Base-by-base conservation (phyloP, 2,113 vertebrate genomes). In the Silurus glanis region DNA sequence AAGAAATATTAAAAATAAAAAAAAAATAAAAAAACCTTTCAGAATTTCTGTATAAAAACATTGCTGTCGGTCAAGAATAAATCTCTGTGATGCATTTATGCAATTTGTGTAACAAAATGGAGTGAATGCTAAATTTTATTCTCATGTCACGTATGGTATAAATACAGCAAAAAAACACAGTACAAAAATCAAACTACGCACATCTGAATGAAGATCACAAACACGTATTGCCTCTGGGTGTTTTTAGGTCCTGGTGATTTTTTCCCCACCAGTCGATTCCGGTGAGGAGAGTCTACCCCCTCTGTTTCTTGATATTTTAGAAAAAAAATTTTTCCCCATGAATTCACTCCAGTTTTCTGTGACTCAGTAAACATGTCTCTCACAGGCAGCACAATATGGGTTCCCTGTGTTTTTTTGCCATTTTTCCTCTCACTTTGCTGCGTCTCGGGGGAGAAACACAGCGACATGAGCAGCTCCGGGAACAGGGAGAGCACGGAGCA, bases 391-490 rank as follows among this genome's bases (percentile, higher is more conserved):
- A 75, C 51, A 53, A 71, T 49, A 37, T 7, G 2, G 25, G 67
- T 59, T 56, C 37, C 47, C 51, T 49, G 45, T 2, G 6, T 8
- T 4, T 82, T 84, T 83, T 49, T n/a, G 6, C 45, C 74, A 76
- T 55, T 51, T 69, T 84, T 45, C 69, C n/a, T 56, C 28, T 47
- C 56, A 21, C 71, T 88, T 58, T 55, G n/a, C 69, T 0, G 37
- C 21, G 16, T 86, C 85, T 86, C 85, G 2, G 67, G 37, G 72
- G 80, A 89, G 56, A 62, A 83, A 58, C 85, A 74, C 71, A 74
- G 51, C 79, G 67, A 88, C 84, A 74, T 72, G 75, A 76, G 80
- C 51, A 83, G 83, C 82, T 87, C 62, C n/a, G 75, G 71, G 78
- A 87, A 80, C 66, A 85, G 86, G 72, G 85, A 71, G 53, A 86